Base-by-base conservation (phyloP, 2,113 vertebrate species). In the Pluvianellus socialis region DNA sequence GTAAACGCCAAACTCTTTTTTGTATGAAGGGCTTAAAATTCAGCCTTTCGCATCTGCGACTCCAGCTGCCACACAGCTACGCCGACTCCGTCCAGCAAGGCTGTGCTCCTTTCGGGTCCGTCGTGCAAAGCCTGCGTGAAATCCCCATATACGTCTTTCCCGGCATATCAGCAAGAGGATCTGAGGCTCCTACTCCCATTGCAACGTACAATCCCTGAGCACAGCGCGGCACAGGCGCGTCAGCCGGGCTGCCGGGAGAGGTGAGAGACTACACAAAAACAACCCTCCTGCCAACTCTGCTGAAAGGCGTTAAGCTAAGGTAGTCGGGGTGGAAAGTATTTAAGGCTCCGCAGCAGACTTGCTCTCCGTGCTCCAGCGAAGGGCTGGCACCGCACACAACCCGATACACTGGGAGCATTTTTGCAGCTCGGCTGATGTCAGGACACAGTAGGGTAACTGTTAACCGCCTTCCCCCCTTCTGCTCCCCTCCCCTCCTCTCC, bases 191-290 rank as follows among this genome's bases (percentile, higher is more conserved):
- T 90, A 76, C 93, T 94, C 92, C 94, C 95, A 95, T 96, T 76
- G 93, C 94, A 95, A 44, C 1, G 18, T 44, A 85, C 81, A 62
- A 79, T 82, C 89, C 94, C 93, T 1, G 6, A 96, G 94, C 79
- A 20, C 72, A 68, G 94, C 3, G 3, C 23, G 2, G 87, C 91
- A 93, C 80, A 90, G 92, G 86, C 90, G 44, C 88, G 95, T 81
- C 94, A 96, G 94, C 73, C 27, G 17, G 93, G 88, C 90, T 92
- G 88, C 93, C 4, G 87, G 90, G 85, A 95, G 93, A 96, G 96
- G 95, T 86, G 85, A 96, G 92, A 96, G 87, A 96, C 86, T 92
- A 95, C 92, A 96, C 90, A 95, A 97, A 97, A 96, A 97, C 91
- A 97, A 96, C 83, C 63, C 40, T 88, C 67, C 89, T 97, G 95